Evolutionary conservation across 2,797 vertebrate species (phyloP), one percentile per base, ranked within the genome.

Genomic region (Cheirogaleus major): DNA sequence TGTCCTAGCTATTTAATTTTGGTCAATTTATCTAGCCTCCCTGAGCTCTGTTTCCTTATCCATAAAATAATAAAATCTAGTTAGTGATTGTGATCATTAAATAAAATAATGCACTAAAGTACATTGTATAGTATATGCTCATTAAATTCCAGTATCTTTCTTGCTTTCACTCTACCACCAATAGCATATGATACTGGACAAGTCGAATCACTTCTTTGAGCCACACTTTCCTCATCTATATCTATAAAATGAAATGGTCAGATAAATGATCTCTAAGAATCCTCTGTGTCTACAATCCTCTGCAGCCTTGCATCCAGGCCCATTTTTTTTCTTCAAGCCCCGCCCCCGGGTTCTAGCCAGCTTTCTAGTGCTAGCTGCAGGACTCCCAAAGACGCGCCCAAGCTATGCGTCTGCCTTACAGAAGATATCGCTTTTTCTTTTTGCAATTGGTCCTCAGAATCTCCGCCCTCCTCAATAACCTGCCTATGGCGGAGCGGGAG

Each of bases 371-470:
- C 45, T 76, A 50, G 48, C 87, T 78, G 17, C 86, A 30, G 63
- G 67, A 94, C 65, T 90, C 59, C 76, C 38, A 10, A 75, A 61
- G 78, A 83, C 30, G 27, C 45, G 32, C 81, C 35, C n/a, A 8
- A 25, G 67, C 61, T 57, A 3, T 1, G 59, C 76, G 59, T 25
- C 57, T 55, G 76, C 15, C 1, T 20, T 4, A 1, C n/a, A 25
- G 43, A 73, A 12, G n/a, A 11, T 20, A 20, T 45, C 30, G 35
- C 55, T 32, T 84, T 88, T 81, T 65, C 67, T 84, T 52, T 89
- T 84, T 76, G 61, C 81, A 15, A 96, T 97, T 98, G 97, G 98
- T 82, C 55, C 50, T 65, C 55, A 22, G 72, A 91, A 55, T 75
- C 79, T 79, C 93, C 97, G 38, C 90, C 95, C 92, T 81, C 75